These are phyloP conservation scores for Columbina picui DNA, from an alignment of 2,113 vertebrate genomes.

Conservation along the genomic window DNA sequence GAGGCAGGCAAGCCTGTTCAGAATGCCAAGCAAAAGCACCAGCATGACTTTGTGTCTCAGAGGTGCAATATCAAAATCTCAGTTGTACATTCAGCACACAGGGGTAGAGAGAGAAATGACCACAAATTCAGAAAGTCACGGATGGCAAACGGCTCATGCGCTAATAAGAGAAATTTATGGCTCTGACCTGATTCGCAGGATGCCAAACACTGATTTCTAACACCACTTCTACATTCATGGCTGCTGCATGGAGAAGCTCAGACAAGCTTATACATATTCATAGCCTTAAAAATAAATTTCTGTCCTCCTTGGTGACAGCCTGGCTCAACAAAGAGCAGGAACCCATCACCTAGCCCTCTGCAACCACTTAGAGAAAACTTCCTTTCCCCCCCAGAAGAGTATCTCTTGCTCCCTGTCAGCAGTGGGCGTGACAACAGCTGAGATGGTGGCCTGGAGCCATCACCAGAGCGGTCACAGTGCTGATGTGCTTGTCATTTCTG, in stretches of 20 bases:
- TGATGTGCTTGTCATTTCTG: not conserved
- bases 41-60: conserved; percentile 47
- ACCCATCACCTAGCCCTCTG: not conserved
- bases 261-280: conserved; percentile 44
- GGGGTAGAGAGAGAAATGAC: conserved; percentile 2
- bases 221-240: not conserved
- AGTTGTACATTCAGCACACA: not conserved
- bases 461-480: not conserved
- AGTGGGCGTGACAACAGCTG: not conserved
- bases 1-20: not conserved
- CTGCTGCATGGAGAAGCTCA: not conserved
- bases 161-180: conserved; percentile 10
- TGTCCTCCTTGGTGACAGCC: not conserved
- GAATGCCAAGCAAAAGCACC: conserved; percentile 29
- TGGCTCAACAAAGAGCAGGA: not conserved
- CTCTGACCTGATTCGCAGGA: not conserved
- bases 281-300: conserved; percentile 17
- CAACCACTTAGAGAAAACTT: not conserved
- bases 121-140: conserved; percentile 17
- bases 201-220: not conserved
- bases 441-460: not conserved
- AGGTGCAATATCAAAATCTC: conserved; percentile 32
- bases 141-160: conserved; percentile 4
- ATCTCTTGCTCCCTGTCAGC: not conserved
- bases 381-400: not conserved